These are phyloP conservation scores for Drosophila insularis DNA, from an alignment of 1,140 invertebrate species.

Conservation along the genomic window DNA sequence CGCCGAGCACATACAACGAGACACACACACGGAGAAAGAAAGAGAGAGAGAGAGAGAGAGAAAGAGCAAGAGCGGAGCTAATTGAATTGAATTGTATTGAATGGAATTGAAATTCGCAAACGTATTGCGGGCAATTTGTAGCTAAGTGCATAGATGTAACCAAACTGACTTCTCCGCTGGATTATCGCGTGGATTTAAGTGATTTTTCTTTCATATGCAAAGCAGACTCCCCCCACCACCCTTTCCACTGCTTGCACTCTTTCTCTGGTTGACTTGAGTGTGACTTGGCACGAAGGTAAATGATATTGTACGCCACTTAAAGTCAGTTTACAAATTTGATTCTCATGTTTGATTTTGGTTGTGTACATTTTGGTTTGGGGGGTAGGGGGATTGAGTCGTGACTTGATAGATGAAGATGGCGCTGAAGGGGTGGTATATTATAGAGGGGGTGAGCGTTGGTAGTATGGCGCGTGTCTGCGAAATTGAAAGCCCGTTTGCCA, in stretches of 20 bases:
- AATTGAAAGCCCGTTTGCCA: constrained; percentile 76
- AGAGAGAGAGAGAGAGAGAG: neutral
- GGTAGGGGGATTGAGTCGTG: neutral
- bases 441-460: neutral
- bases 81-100: constrained; percentile 53
- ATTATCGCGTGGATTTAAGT: constrained; percentile 46
- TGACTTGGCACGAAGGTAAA: constrained; percentile 40
- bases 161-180: constrained; percentile 40
- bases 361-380: neutral
- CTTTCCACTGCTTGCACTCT: neutral
- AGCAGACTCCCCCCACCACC: constrained; percentile 26
- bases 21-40: neutral
- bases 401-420: constrained; percentile 9
- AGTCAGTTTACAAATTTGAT: constrained; percentile 78
- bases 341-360: constrained; percentile 74
- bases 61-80: constrained; percentile 33
- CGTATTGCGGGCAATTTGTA: constrained; percentile 31
- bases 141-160: constrained; percentile 14
- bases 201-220: constrained; percentile 76
- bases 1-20: constrained; percentile 24
- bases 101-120: constrained; percentile 51
- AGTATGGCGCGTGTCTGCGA: constrained; percentile 60
- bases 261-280: neutral
- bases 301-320: constrained; percentile 66
- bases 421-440: neutral